These are phyloP conservation scores for Bombus affinis DNA, from an alignment of 1,140 invertebrate genomes.

Conservation along the genomic window DNA sequence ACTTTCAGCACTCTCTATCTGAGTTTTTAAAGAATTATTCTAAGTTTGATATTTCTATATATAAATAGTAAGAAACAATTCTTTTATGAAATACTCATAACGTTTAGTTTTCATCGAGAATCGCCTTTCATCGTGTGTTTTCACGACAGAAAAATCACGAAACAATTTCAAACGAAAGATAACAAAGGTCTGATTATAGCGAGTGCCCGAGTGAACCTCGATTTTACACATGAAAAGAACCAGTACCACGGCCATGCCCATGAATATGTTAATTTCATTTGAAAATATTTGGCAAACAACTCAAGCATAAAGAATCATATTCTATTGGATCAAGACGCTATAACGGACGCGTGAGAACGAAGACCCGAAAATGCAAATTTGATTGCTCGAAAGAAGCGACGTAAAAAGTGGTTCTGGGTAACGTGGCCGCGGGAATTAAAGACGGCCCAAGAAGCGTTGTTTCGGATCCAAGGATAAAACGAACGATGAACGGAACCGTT, in stretches of 20 bases:
- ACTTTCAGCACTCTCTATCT: too few species aligned
- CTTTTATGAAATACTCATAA: too few species aligned
- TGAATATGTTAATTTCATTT: neutral
- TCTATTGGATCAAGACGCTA: neutral
- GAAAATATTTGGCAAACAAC: neutral
- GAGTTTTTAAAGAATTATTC: too few species aligned
- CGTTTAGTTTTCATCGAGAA: too few species aligned
- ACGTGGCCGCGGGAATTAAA: slow-evolving; percentile 23
- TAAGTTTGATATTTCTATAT: too few species aligned
- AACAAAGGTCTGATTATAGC: too few species aligned
- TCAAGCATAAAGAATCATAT: neutral
- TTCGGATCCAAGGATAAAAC: slow-evolving; percentile 6
- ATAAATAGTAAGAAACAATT: too few species aligned
- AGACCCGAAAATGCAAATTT: slow-evolving; percentile 13
- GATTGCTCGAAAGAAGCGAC: slow-evolving; percentile 5
- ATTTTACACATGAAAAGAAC: neutral
- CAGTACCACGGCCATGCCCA: neutral
- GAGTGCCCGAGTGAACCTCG: neutral
- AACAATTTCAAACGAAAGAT: neutral
- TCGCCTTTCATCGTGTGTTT: neutral
- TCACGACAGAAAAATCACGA: neutral
- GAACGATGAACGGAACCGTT: slow-evolving; percentile 17
- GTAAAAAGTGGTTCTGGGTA: slow-evolving; percentile 21
- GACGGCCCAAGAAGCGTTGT: neutral
- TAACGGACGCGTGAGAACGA: slow-evolving; percentile 4